Conservation (phyloP, 2,113 vertebrate species). For the Cavia porcellus region DNA sequence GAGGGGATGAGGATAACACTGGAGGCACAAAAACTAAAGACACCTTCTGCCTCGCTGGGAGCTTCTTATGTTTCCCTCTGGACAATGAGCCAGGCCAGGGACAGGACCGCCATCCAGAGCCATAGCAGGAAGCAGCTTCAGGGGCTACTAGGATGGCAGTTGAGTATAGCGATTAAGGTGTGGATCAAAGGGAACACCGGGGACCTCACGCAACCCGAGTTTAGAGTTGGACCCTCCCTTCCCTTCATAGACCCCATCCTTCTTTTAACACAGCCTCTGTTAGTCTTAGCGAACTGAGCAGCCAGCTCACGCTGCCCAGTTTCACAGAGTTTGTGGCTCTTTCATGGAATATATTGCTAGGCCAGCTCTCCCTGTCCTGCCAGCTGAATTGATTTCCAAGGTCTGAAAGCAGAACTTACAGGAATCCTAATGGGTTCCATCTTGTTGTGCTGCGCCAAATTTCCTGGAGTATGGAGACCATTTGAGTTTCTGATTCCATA, state of each 20-base stretch:
- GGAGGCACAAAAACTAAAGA: neutral
- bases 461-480: neutral
- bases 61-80: neutral
- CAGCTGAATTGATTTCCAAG: slow-evolving; percentile 27
- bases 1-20: neutral
- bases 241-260: neutral
- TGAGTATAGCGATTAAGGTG: neutral
- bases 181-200: neutral
- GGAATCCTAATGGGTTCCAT: neutral
- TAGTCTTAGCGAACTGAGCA: neutral
- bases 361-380: neutral
- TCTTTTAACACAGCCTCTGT: neutral
- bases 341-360: neutral
- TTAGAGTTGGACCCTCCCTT: neutral
- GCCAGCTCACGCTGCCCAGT: neutral
- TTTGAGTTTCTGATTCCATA: neutral
- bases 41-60: neutral
- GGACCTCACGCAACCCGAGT: neutral
- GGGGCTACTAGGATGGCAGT: neutral
- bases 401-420: neutral
- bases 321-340: neutral
- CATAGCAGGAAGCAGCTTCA: neutral
- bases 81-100: neutral
- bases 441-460: neutral
- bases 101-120: neutral